A percentile compares a stretch with the other conserved stretches of the same genome.
Evolutionary conservation across 2,797 vertebrate genomes (phyloP).

Genomic region (Manis pentadactyla): DNA sequence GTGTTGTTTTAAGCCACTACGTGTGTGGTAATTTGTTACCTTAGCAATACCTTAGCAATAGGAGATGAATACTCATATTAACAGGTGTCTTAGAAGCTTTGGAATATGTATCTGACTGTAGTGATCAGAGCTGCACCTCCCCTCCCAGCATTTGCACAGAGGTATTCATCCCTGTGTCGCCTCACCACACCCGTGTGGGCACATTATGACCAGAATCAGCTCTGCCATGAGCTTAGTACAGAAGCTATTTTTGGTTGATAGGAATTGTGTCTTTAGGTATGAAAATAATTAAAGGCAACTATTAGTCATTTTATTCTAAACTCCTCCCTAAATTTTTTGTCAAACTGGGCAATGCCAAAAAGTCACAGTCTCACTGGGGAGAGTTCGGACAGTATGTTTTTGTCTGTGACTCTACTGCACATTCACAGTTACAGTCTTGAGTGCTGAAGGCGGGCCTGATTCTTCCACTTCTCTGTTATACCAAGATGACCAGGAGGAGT

Average conservation of each 20-base stretch:
- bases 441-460: neutral
- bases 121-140: neutral
- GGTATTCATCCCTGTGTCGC: fast-evolving
- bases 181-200: too few species aligned
- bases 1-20: neutral
- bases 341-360: neutral
- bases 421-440: neutral
- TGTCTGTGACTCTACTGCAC: neutral
- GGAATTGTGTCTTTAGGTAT: neutral
- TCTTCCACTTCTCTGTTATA: neutral
- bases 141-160: fast-evolving
- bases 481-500: too few species aligned
- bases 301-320: neutral
- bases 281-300: neutral
- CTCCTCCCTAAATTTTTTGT: neutral
- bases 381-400: neutral
- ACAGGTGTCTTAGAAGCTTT: neutral
- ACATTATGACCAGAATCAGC: too few species aligned
- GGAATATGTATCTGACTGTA: neutral
- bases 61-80: neutral
- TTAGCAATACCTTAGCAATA: neutral
- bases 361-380: neutral
- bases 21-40: neutral
- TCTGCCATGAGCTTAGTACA: neutral
- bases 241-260: neutral